A percentile compares a stretch with the other conserved stretches of the same genome.
Conservation (phyloP, 2,113 vertebrate genomes). For the Hippocampus mohnikei region DNA sequence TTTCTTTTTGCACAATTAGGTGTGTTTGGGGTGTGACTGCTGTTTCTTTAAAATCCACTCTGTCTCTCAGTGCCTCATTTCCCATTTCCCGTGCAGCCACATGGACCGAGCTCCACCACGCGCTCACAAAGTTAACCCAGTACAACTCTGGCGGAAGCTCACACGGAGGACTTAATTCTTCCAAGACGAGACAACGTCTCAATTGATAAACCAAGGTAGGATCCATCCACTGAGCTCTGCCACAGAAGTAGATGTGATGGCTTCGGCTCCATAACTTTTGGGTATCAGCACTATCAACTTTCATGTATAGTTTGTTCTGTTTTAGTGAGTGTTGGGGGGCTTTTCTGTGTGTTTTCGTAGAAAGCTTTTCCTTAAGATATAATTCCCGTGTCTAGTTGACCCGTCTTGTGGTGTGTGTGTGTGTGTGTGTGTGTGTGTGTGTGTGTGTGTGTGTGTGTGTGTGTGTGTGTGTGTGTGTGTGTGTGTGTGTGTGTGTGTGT, state of each 20-base stretch:
- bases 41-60: conserved; percentile 60
- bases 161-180: conserved; percentile 13
- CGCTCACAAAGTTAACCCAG: conserved; percentile 33
- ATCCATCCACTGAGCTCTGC: conserved; percentile 7
- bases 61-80: conserved; percentile 59
- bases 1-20: not conserved
- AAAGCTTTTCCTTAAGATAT: conserved; percentile 53
- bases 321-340: conserved; percentile 22
- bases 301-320: conserved; percentile 5
- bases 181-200: conserved; percentile 12
- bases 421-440: not conserved
- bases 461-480: not conserved
- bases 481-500: not conserved
- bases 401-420: conserved; percentile 12
- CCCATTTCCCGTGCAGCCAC: conserved; percentile 64
- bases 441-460: not conserved
- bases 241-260: conserved; percentile 1
- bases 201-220: conserved; percentile 41
- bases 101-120: conserved; percentile 53
- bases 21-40: conserved; percentile 3
- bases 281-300: conserved; percentile 9
- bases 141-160: conserved; percentile 28
- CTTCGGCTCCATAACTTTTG: conserved; percentile 26
- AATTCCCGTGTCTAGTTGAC: conserved; percentile 15
- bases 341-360: conserved; percentile 45